A percentile compares a stretch with the other conserved stretches of the same genome.
These are phyloP conservation scores for Bostrychus sinensis DNA, from an alignment of 2,113 vertebrate species.

Conservation along the genomic window DNA sequence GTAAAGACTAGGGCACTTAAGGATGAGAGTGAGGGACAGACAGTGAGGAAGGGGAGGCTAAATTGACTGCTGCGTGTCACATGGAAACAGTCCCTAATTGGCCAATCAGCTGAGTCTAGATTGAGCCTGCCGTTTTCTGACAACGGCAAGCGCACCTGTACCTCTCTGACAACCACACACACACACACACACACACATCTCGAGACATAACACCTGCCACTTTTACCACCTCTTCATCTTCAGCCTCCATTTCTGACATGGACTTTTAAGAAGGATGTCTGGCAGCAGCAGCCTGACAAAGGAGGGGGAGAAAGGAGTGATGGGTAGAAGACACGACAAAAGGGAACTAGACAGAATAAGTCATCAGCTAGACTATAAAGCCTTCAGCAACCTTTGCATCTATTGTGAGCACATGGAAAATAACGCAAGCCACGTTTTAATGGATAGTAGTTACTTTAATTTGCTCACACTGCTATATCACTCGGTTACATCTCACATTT, in stretches of 20 bases:
- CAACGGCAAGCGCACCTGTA: conserved; percentile 58
- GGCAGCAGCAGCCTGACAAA: conserved; percentile 55
- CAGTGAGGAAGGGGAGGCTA: conserved; percentile 50
- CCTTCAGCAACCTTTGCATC: conserved; percentile 4
- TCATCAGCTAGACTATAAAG: conserved; percentile 19
- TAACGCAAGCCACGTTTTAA: not conserved
- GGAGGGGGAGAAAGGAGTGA: conserved; percentile 8
- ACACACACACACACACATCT: conserved; percentile 25
- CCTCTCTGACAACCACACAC: conserved; percentile 39
- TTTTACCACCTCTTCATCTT: conserved; percentile 68
- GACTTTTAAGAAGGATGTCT: conserved; percentile 58
- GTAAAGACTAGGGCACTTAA: conserved; percentile 63
- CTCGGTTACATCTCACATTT: no score
- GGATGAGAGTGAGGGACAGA: conserved; percentile 51
- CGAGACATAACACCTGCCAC: conserved; percentile 65
- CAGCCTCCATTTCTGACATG: conserved; percentile 57
- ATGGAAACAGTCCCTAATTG: conserved; percentile 78
- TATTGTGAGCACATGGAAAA: conserved; percentile 11
- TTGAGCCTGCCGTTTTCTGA: conserved; percentile 62
- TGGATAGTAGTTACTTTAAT: not conserved
- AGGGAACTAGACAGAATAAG: conserved; percentile 14
- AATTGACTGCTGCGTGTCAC: conserved; percentile 74
- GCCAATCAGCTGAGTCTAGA: conserved; percentile 72
- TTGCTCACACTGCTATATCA: no score
- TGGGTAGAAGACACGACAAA: not conserved